These are phyloP conservation scores for Hucho hucho DNA, from an alignment of 2,113 vertebrate genomes.

Conservation along the genomic window DNA sequence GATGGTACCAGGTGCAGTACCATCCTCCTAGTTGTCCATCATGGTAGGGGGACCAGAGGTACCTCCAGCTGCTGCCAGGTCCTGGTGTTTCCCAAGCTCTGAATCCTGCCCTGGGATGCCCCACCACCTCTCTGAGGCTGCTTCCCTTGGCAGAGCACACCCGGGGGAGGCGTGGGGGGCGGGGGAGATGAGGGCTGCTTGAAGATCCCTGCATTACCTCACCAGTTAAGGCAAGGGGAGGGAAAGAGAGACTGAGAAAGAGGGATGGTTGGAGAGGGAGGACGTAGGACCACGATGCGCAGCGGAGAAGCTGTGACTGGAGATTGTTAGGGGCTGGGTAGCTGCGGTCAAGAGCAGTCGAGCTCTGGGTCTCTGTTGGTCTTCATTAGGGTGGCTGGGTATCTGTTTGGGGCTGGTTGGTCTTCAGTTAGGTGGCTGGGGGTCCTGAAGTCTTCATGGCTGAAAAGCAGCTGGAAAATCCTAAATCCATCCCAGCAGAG, in stretches of 20 bases:
- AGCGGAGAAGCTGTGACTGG: background rate
- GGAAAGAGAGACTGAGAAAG: conserved; percentile 20
- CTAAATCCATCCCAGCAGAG: conserved; percentile 40
- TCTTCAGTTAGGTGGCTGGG: background rate
- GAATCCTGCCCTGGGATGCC: conserved; percentile 50
- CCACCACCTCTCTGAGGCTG: conserved; percentile 60
- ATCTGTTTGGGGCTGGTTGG: background rate
- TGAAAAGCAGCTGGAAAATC: conserved; percentile 54
- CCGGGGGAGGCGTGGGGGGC: conserved; percentile 64
- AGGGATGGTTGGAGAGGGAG: conserved; percentile 38
- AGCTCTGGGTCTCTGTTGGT: background rate
- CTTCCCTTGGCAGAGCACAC: conserved; percentile 66
- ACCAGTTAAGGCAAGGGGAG: conserved; percentile 69
- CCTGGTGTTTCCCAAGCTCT: conserved; percentile 63
- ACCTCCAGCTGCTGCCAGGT: conserved; percentile 38
- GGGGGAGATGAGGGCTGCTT: conserved; percentile 71
- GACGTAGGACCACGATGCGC: conserved; percentile 24
- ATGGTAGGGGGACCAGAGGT: background rate
- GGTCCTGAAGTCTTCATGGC: conserved; percentile 49
- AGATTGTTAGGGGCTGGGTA: background rate
- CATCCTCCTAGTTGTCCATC: background rate
- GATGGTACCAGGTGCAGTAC: background rate
- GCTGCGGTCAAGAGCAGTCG: background rate
- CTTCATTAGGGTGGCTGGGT: background rate
- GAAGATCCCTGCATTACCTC: conserved; percentile 76